phyloP scores from a whole-genome alignment of 2,113 vertebrate species.

The Orthonyx spaldingii region DNA sequence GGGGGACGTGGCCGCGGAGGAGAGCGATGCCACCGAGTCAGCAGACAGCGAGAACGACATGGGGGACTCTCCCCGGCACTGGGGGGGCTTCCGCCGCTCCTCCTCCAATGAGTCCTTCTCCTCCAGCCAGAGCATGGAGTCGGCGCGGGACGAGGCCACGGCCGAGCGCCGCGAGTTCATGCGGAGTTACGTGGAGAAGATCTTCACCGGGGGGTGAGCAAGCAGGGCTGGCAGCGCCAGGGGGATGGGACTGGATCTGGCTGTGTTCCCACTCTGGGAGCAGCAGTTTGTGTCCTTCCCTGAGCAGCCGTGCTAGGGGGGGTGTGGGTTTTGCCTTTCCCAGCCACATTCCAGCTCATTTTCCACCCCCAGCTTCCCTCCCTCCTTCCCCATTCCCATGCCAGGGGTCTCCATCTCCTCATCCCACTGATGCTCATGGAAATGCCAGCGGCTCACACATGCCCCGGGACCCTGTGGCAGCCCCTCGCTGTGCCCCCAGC shows the following conservation, averaged over 20 bases:
- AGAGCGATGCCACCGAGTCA: constrained; percentile 90
- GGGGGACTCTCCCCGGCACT: constrained; percentile 73
- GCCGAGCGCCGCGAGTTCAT: constrained; percentile 83
- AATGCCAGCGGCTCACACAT: fast-evolving
- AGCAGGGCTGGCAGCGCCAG: fast-evolving
- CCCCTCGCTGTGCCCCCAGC: not conserved
- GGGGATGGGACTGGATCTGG: not conserved
- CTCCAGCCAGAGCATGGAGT: constrained; percentile 83
- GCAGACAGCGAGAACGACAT: constrained; percentile 90
- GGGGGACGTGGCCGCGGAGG: constrained; percentile 19
- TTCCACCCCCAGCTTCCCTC: not conserved
- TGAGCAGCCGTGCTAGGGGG: not conserved
- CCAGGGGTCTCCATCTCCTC: not conserved
- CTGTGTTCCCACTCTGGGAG: fast-evolving
- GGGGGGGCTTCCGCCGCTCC: constrained; percentile 76
- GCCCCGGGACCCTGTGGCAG: not conserved
- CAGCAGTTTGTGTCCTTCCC: not conserved
- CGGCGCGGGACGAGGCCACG: constrained; percentile 64
- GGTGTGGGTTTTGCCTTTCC: not conserved
- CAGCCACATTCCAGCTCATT: not conserved
- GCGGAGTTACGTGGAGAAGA: constrained; percentile 86
- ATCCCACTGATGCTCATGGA: fast-evolving
- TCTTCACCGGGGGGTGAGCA: constrained; percentile 86
- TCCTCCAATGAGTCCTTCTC: constrained; percentile 85
- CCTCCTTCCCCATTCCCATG: not conserved